Evolutionary conservation across 2,113 vertebrate species (phyloP).

Genomic region (Vombatus ursinus): DNA sequence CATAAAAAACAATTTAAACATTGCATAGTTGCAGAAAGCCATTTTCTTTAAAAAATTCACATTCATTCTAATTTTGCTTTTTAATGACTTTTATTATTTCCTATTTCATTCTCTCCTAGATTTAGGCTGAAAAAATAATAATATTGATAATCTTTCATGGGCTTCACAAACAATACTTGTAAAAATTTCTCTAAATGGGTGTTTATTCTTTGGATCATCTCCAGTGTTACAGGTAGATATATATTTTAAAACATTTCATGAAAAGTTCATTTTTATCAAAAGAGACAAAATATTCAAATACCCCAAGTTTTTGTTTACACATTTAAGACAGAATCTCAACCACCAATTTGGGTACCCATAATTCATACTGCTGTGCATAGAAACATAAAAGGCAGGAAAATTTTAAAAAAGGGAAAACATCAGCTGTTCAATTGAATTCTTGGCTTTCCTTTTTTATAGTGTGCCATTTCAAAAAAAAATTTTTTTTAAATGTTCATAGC

Average conservation of each 20-base stretch:
- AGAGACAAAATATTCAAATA: conserved; percentile 45
- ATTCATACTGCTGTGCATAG: conserved; percentile 49
- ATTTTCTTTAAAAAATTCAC: conserved; percentile 50
- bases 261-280: conserved; percentile 62
- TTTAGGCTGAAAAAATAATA: conserved; percentile 56
- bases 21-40: conserved; percentile 45
- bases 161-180: conserved; percentile 25
- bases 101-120: conserved; percentile 57
- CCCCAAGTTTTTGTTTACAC: conserved; percentile 64
- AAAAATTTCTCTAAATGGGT: conserved; percentile 72
- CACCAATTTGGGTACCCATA: conserved; percentile 37
- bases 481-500: conserved; percentile 60
- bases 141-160: conserved; percentile 49
- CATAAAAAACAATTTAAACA: conserved; percentile 36
- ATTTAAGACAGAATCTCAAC: conserved; percentile 57
- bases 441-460: conserved; percentile 49
- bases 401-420: conserved; percentile 50
- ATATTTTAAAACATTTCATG: conserved; percentile 68
- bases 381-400: conserved; percentile 67
- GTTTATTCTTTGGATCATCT: conserved; percentile 73
- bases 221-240: background rate
- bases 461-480: conserved; percentile 57
- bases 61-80: conserved; percentile 54
- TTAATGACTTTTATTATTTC: conserved; percentile 6
- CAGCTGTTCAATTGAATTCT: conserved; percentile 33